Evolutionary conservation across 2,113 vertebrate genomes (phyloP), one percentile per base, ranked within the genome.

Genomic region (Raja brachyura): DNA sequence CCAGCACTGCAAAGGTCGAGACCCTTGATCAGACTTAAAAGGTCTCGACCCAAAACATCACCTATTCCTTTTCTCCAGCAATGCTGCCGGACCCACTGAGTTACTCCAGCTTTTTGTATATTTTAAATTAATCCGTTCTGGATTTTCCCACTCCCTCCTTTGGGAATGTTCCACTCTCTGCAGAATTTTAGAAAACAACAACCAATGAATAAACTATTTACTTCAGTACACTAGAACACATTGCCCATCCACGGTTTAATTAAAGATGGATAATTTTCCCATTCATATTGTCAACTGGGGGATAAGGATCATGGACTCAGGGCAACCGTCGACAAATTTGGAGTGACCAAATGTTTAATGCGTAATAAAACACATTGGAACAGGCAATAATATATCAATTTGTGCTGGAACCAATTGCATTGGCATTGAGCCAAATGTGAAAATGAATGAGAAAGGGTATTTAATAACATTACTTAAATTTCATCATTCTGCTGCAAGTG

Each of bases 391-490:
- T 33, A 31, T 13, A n/a, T 1, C 54, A 86, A 11, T 11, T 20
- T 39, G 33, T 78, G 31, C 77, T 78, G 77, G 77, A 39, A 81
- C 33, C 48, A 81, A 81, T 48, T 83, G 48, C 22, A 31, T 28
- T 14, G 25, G n/a, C 83, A 66, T 61, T 16, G 31, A 88, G 14
- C 83, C 5, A 16, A 63, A 63, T 0, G 83, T 7, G 83, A 63
- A 86, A 86, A 86, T 63, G 11, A 86, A 63, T 31, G 56, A 16
- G 25, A n/a, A 56, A 59, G 5, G 63, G 25, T 28, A 86, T 63
- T 86, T 86, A 61, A 86, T 86, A 86, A 86, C n/a, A 59, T 61
- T 31, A 86, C 56, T 86, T 86, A 86, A n/a, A 31, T 31, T 66
- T 31, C 13, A 88, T 10, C 59, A 88, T 88, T 31, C 59, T 88